Base-by-base conservation (phyloP, 64 coral and sea anemone species). In the Montipora capricornis region DNA sequence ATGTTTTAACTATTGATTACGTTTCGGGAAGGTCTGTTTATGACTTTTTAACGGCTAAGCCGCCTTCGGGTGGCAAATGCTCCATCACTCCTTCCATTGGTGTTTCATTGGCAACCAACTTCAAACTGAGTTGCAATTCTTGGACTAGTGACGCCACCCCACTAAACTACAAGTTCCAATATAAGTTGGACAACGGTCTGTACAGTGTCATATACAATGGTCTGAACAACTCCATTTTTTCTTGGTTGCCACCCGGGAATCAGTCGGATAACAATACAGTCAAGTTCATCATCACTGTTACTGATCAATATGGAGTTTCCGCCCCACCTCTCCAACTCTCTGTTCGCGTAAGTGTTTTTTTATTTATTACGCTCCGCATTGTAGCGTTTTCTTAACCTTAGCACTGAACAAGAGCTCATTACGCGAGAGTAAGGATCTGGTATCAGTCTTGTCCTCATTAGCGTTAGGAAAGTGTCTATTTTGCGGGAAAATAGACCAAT, bases 121-220 rank as follows among this genome's bases (percentile, higher is more conserved):
- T 89, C 69, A 89, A 44, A 5, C 57, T 89, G 57, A 77, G 51
- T 16, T 89, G 87, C 69, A 75, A 44, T 13, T 12, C 59, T 22
- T 77, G 87, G 87, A 29, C 8, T 0, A 66, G 57, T 77, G 75
- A 89, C 75, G 70, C 0, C 49, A 77, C 50, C 1, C 73, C 73
- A 12, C 59, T 89, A 24, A 75, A 49, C 5, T 89, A 89, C 10
- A 50, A 44, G 73, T 59, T 89, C 48, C 71, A 75, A 1, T 89
- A 77, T 66, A 48, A 59, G 52, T 58, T 58, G 19, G 44, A 50
- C 15, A 61, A 89, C 29, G 87, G 87, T 44, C 49, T 89, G 50
- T 45, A 58, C n/a, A 60, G 71, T 47, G 5, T 89, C 22, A 9
- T 89, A 77, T 77, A 75, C 48, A 4, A 58, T 2, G 87, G 87